phyloP scores from a whole-genome alignment of 30 jellyfish, hydroid and myxozoan genomes.

The Pseudorhiza aurosa region DNA sequence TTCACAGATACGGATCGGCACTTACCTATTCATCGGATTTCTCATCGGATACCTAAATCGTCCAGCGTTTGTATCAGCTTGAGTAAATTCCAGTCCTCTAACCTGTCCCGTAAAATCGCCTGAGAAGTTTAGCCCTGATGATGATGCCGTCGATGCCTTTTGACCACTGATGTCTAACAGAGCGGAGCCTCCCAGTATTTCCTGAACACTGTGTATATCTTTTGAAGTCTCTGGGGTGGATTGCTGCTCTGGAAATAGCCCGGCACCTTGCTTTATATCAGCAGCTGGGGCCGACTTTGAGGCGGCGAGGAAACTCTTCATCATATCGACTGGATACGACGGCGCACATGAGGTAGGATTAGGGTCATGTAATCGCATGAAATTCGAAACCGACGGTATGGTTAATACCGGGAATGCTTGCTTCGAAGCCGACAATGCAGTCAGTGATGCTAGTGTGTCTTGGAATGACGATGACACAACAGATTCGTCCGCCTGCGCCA shows the following conservation, averaged over 20 bases:
- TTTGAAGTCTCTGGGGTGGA: constrained; percentile 2
- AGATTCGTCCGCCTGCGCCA: neutral
- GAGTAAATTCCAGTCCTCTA: constrained; percentile 52
- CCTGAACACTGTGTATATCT: constrained; percentile 49
- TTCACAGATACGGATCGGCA: too few species aligned
- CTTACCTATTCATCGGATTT: constrained; percentile 16
- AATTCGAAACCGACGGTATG: constrained; percentile 12
- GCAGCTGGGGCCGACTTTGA: neutral
- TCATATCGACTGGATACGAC: constrained; percentile 14
- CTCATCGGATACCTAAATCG: constrained; percentile 17
- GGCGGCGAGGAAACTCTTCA: constrained; percentile 22
- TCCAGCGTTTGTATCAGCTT: constrained; percentile 5
- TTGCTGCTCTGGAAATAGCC: constrained; percentile 20
- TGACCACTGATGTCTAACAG: constrained; percentile 18
- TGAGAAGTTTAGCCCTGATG: neutral
- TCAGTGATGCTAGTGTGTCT: neutral
- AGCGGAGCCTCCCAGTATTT: constrained; percentile 22
- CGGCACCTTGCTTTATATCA: constrained; percentile 9
- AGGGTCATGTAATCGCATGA: constrained; percentile 12
- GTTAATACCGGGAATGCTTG: neutral
- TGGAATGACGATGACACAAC: neutral
- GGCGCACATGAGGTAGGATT: constrained; percentile 3
- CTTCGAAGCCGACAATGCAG: neutral
- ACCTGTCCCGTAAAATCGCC: constrained; percentile 61
- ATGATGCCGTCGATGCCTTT: neutral